These are phyloP conservation scores for Lerema accius DNA, from an alignment of 1,140 invertebrate genomes.

Conservation along the genomic window DNA sequence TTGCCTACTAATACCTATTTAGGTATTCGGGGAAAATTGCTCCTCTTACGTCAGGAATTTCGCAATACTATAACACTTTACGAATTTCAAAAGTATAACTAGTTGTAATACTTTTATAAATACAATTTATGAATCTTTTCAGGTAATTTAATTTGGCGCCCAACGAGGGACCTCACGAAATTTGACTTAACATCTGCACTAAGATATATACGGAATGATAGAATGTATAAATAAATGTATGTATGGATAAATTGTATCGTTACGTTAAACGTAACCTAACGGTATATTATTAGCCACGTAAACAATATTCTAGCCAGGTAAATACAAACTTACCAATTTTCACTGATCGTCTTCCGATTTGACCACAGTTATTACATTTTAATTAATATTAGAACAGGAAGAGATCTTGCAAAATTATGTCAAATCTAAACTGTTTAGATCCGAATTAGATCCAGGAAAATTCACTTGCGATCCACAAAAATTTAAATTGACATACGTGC, in stretches of 20 bases:
- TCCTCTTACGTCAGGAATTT: not conserved
- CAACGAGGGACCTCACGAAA: constrained; percentile 34
- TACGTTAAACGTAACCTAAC: too few species aligned
- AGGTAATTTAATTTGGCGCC: constrained; percentile 55
- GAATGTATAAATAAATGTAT: too few species aligned
- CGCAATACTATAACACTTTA: too few species aligned
- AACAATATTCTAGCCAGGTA: too few species aligned
- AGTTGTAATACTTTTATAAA: not conserved
- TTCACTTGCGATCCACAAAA: not conserved
- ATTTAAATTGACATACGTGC: not conserved
- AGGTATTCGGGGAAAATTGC: constrained; percentile 4
- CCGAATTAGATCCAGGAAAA: not conserved
- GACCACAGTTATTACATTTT: constrained; percentile 19
- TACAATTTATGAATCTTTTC: too few species aligned
- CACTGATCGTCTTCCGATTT: not conserved
- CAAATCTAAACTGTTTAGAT: constrained; percentile 21
- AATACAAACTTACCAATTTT: constrained; percentile 17
- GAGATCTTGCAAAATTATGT: constrained; percentile 16
- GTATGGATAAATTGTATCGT: too few species aligned
- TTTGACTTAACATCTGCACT: too few species aligned
- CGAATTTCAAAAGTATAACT: too few species aligned
- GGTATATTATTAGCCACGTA: too few species aligned
- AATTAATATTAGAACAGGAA: constrained; percentile 6
- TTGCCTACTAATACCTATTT: constrained; percentile 23
- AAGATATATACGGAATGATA: too few species aligned